These are phyloP conservation scores for Ophioderma brevispina DNA, from an alignment of 35 echinoderm and acorn worm species.

Conservation along the genomic window DNA sequence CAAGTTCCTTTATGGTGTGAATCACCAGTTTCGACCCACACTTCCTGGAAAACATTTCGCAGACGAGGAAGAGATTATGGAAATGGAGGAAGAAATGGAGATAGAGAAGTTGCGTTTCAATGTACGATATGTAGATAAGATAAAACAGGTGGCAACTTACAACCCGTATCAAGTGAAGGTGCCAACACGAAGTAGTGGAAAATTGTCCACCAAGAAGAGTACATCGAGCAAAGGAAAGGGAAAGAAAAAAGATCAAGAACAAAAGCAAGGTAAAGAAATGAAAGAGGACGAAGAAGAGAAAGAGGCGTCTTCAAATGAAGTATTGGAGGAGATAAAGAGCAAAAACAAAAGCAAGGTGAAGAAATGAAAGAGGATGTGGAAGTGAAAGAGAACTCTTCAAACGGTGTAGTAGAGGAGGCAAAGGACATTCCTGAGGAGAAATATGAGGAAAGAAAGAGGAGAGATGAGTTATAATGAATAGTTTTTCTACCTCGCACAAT, in stretches of 20 bases:
- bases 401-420: neutral
- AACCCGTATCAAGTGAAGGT: neutral
- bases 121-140: slow-evolving; percentile 19
- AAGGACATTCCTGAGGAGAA: neutral
- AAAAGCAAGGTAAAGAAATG: neutral
- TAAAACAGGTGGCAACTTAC: neutral
- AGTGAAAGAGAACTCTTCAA: neutral
- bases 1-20: slow-evolving; percentile 27
- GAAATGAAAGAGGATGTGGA: neutral
- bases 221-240: neutral
- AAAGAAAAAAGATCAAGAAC: neutral
- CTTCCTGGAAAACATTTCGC: slow-evolving; percentile 19
- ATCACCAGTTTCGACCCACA: neutral
- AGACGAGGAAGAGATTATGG: neutral
- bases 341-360: neutral
- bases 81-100: slow-evolving; percentile 41
- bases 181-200: neutral
- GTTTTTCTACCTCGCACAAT: too few relatives aligned
- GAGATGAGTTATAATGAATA: too few relatives aligned
- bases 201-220: neutral
- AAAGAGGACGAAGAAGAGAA: neutral
- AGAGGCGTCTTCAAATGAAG: too few relatives aligned
- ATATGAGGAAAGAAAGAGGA: too few relatives aligned
- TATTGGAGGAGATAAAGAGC: neutral
- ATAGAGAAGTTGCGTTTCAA: slow-evolving; percentile 15